Evolutionary conservation across 1,140 invertebrate genomes (phyloP).

Genomic region (Daktulosphaira vitifoliae): DNA sequence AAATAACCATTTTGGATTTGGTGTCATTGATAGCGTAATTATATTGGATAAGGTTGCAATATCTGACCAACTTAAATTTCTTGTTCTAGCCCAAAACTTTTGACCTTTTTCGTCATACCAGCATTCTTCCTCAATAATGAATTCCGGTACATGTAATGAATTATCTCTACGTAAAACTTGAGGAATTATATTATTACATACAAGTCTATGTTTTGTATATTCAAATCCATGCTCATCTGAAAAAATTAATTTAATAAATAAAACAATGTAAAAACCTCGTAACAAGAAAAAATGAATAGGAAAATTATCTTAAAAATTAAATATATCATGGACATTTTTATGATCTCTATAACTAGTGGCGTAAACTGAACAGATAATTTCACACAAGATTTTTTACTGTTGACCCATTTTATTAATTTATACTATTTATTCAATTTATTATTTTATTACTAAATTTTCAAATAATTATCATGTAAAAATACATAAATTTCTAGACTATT

Average conservation of each 20-base stretch:
- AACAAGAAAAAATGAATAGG: too few relatives aligned
- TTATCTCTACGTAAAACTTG: slow-evolving; percentile 21
- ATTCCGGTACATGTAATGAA: slow-evolving; percentile 10
- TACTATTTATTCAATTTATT: too few relatives aligned
- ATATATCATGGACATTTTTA: too few relatives aligned
- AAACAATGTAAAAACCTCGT: too few relatives aligned
- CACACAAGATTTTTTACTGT: too few relatives aligned
- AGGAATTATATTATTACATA: slow-evolving; percentile 26
- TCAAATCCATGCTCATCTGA: slow-evolving; percentile 29
- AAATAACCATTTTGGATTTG: slow-evolving; percentile 7
- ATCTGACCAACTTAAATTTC: slow-evolving; percentile 29
- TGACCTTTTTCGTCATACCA: slow-evolving; percentile 32
- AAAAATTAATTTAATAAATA: background rate
- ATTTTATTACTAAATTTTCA: too few relatives aligned
- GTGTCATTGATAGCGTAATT: slow-evolving; percentile 21
- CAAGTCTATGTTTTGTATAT: slow-evolving; percentile 23
- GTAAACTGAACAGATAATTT: too few relatives aligned
- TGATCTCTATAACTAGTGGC: too few relatives aligned
- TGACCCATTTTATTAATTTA: too few relatives aligned
- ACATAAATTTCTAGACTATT: too few relatives aligned
- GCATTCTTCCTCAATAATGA: slow-evolving; percentile 24
- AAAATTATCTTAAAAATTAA: too few relatives aligned
- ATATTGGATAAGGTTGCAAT: slow-evolving; percentile 25
- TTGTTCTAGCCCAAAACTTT: slow-evolving; percentile 31
- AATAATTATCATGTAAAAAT: too few relatives aligned